phyloP scores from a whole-genome alignment of 2,113 vertebrate species.

The Alouatta palliata region DNA sequence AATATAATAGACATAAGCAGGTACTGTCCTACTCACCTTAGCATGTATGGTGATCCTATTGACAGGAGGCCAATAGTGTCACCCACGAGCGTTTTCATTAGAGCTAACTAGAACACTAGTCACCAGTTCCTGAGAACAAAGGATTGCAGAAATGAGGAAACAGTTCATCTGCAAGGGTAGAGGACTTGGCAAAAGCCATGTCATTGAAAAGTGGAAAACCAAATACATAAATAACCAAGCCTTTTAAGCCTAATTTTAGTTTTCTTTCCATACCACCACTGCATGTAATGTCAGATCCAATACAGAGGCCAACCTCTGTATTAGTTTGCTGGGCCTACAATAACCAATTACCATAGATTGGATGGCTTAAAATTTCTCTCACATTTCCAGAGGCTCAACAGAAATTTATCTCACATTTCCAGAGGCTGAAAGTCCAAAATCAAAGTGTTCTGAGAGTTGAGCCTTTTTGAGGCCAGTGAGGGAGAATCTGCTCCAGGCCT shows the following conservation, averaged over 20 bases:
- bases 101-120: background rate
- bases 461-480: background rate
- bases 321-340: background rate
- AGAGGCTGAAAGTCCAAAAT: background rate
- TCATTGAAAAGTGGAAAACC: background rate
- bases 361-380: background rate
- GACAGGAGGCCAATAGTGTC: background rate
- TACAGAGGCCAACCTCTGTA: background rate
- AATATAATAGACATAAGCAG: too few species aligned
- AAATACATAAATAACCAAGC: background rate
- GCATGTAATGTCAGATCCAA: background rate
- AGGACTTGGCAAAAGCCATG: background rate
- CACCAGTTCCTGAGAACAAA: background rate
- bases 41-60: background rate
- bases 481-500: background rate
- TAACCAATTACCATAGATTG: background rate
- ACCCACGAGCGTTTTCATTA: background rate
- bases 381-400: background rate
- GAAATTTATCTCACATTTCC: background rate
- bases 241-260: background rate
- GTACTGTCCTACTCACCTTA: background rate
- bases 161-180: background rate
- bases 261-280: background rate
- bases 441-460: background rate
- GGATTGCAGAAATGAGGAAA: background rate